A percentile compares a stretch with the other conserved stretches of the same genome.
phyloP scores from a whole-genome alignment of 1,140 invertebrate species.

The Tenebrio molitor region DNA sequence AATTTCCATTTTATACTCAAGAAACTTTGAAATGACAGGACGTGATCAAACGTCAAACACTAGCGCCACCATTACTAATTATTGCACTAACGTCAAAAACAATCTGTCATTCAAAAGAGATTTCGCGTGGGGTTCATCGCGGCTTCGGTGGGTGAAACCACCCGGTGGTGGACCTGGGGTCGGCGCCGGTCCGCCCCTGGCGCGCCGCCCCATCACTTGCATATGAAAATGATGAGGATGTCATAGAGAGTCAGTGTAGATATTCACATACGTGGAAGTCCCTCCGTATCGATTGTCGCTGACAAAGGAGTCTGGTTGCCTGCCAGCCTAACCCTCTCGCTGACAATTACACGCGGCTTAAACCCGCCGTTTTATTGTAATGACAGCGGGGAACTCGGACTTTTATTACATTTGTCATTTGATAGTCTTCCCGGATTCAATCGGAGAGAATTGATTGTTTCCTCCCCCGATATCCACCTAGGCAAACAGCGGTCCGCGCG shows the following conservation, averaged over 20 bases:
- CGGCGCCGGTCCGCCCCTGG: background rate
- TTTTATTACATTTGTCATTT: conserved; percentile 63
- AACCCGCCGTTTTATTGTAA: conserved; percentile 63
- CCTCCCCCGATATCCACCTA: conserved; percentile 15
- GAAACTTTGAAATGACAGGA: too few species aligned
- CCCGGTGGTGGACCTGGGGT: too few species aligned
- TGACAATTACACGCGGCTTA: conserved; percentile 64
- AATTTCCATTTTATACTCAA: too few species aligned
- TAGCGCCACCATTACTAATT: too few species aligned
- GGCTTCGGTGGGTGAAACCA: too few species aligned
- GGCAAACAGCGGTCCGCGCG: background rate
- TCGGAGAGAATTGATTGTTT: conserved; percentile 36
- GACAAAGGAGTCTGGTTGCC: conserved; percentile 45
- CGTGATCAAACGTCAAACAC: too few species aligned
- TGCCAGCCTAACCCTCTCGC: conserved; percentile 41
- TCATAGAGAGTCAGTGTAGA: conserved; percentile 34
- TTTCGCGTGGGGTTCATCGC: too few species aligned
- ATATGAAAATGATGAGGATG: conserved; percentile 41
- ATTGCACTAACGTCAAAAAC: too few species aligned
- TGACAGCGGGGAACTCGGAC: conserved; percentile 58
- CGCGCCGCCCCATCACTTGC: conserved; percentile 11
- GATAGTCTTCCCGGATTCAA: conserved; percentile 55
- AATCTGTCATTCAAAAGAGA: too few species aligned
- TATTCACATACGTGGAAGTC: conserved; percentile 43
- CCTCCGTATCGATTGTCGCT: conserved; percentile 41